A percentile compares a stretch with the other conserved stretches of the same genome.
Conservation (phyloP, 2,888 invertebrate species). For the Boloria selene region DNA sequence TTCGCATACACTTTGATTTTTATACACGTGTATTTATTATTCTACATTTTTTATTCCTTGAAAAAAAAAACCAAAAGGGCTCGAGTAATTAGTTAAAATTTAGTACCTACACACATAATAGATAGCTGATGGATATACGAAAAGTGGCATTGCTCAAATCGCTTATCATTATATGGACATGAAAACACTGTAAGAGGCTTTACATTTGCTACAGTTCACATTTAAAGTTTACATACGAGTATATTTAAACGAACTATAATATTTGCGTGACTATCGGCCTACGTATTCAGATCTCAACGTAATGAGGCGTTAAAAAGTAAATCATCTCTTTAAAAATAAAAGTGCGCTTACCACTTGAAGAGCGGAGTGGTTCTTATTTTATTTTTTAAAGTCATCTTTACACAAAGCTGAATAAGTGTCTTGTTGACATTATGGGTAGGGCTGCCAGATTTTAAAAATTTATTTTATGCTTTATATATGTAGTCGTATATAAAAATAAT, state of each 20-base stretch:
- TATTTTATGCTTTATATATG: not conserved
- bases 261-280: slow-evolving; percentile 21
- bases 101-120: too few species aligned
- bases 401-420: slow-evolving; percentile 20
- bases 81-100: too few species aligned
- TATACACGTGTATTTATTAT: too few species aligned
- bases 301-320: slow-evolving; percentile 32
- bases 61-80: too few species aligned
- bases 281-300: slow-evolving; percentile 15
- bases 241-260: slow-evolving; percentile 17
- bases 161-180: too few species aligned
- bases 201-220: too few species aligned
- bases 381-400: slow-evolving; percentile 27
- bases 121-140: too few species aligned
- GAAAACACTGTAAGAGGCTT: too few species aligned
- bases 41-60: too few species aligned
- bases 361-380: slow-evolving; percentile 18
- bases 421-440: slow-evolving; percentile 25
- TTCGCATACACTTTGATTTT: too few species aligned
- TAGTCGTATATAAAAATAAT: too few species aligned
- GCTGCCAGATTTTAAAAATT: slow-evolving; percentile 3
- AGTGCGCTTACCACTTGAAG: slow-evolving; percentile 22
- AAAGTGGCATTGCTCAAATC: too few species aligned
- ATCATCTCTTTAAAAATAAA: slow-evolving; percentile 28
- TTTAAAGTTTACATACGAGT: not conserved